Base-by-base conservation (phyloP, 92 coral and sea anemone species). In the Umimayanthus chanpuru region DNA sequence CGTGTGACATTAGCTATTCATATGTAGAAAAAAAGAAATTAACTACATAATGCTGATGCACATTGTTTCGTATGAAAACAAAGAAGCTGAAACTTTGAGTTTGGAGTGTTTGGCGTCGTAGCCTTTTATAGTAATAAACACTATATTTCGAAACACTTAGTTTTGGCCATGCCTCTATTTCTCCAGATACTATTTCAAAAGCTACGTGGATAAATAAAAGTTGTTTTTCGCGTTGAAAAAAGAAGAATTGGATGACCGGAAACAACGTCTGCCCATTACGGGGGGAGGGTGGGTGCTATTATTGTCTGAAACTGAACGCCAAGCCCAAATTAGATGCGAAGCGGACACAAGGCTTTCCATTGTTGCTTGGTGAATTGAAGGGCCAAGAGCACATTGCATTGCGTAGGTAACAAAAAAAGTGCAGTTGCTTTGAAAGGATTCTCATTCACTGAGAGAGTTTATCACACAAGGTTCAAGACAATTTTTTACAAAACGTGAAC, bases 251-350 rank as follows among this genome's bases (percentile, higher is more conserved):
- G 38, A 44, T 36, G 21, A 70, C 78, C 65, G 87, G 87, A 70
- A 83, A 71, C 4, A 18, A 83, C 76, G 65, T 29, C 26, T 81
- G 16, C 55, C n/a, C 23, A 70, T 30, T 79, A 71, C 78, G 21
- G 87, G 32, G 87, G 78, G 78, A 43, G 78, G 87, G 78, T 70
- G 87, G 87, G 87, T 83, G 21, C 41, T 26, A 70, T 28, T n/a
- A n/a, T 28, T 73, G 78, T 73, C 61, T 16, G 77, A 67, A 43
- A 65, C 50, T 47, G 36, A 32, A 32, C 36, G 36, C 61, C 76
- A 82, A 65, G 50, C 64, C 56, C 77, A 82, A 43, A 67, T 82
- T 11, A 82, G 56, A 28, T 41, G 64, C 29, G 40, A 83, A 41
- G 36, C 38, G 58, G 82, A 65, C 16, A 83, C 78, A 83, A 83